phyloP scores from a whole-genome alignment of 1,140 invertebrate genomes.

The Fopius arisanus region DNA sequence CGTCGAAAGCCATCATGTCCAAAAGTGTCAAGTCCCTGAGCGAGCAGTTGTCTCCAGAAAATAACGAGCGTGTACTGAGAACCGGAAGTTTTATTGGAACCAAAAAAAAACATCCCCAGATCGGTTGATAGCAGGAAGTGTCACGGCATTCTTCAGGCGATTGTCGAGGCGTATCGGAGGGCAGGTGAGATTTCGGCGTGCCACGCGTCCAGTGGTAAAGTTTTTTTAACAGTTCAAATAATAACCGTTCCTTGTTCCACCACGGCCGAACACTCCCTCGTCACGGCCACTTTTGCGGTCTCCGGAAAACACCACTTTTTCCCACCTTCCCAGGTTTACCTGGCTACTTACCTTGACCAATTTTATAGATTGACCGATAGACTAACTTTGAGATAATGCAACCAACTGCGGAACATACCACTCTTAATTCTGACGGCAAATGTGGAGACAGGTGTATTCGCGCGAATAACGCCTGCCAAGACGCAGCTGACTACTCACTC shows the following conservation, averaged over 20 bases:
- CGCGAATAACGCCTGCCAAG: slow-evolving; percentile 15
- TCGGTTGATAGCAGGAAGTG: neutral
- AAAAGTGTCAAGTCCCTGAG: neutral
- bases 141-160: neutral
- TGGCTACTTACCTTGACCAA: slow-evolving; percentile 46
- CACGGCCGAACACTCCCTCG: slow-evolving; percentile 26
- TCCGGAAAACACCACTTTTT: neutral
- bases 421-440: slow-evolving; percentile 15
- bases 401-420: slow-evolving; percentile 25
- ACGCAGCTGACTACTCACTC: slow-evolving; percentile 31
- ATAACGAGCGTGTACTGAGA: neutral
- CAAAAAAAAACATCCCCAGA: neutral
- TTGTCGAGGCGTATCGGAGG: neutral
- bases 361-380: slow-evolving; percentile 53
- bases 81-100: neutral
- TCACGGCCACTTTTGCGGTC: slow-evolving; percentile 32
- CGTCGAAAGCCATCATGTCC: too few species aligned
- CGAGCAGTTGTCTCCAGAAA: neutral
- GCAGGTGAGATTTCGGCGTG: slow-evolving; percentile 34
- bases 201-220: neutral
- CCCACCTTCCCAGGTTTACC: neutral
- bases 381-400: slow-evolving; percentile 28
- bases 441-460: slow-evolving; percentile 41
- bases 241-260: slow-evolving; percentile 19
- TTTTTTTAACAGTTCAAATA: slow-evolving; percentile 19